A percentile compares a stretch with the other conserved stretches of the same genome.
Conservation (phyloP, 2,888 invertebrate species). For the Leptopilina drosophilae region DNA sequence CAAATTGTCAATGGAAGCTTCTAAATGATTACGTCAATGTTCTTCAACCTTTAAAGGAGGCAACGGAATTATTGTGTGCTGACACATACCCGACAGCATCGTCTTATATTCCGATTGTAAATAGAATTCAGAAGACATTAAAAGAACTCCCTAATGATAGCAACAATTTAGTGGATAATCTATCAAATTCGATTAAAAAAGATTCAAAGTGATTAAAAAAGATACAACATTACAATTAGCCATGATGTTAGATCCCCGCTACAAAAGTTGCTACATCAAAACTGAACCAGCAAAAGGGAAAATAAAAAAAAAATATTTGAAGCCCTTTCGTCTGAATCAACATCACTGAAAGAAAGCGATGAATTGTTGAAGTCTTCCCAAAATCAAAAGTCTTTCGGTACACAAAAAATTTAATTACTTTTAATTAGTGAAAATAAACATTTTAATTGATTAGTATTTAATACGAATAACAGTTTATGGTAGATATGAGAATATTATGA, state of each 20-base stretch:
- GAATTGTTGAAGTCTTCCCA: no score
- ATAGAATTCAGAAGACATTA: not conserved
- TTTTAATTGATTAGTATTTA: no score
- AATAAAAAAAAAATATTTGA: not conserved
- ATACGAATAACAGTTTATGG: no score
- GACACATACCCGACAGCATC: slow-evolving; percentile 52
- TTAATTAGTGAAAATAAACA: no score
- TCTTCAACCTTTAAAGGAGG: slow-evolving; percentile 51
- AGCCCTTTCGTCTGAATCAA: not conserved
- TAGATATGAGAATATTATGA: not conserved
- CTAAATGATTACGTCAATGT: slow-evolving; percentile 49
- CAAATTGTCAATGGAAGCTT: slow-evolving; percentile 50
- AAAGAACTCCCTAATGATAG: not conserved
- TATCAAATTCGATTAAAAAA: not conserved
- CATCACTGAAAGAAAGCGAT: not conserved
- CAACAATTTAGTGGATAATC: slow-evolving; percentile 15
- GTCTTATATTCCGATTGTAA: not conserved
- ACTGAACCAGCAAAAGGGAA: not conserved
- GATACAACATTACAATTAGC: slow-evolving; percentile 51
- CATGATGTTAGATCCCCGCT: slow-evolving; percentile 55
- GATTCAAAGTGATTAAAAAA: slow-evolving; percentile 49
- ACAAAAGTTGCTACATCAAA: slow-evolving; percentile 44
- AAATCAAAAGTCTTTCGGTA: no score
- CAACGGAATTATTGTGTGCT: slow-evolving; percentile 42
- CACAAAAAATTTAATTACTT: no score